A percentile compares a stretch with the other conserved stretches of the same genome.
These are phyloP conservation scores for Argyra leucocephala DNA, from an alignment of 2,888 invertebrate genomes.

Conservation along the genomic window DNA sequence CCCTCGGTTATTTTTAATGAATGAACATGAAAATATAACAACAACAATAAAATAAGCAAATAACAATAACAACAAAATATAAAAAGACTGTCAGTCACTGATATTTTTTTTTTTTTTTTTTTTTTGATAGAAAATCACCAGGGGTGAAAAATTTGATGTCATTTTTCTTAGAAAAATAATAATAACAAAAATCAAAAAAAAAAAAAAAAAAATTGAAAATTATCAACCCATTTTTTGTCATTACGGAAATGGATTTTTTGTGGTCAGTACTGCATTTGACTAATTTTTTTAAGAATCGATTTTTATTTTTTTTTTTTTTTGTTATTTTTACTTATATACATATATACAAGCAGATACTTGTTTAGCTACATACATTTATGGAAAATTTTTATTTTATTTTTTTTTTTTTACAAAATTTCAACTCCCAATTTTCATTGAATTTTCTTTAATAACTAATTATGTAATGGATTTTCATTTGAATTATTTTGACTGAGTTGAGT, in stretches of 20 bases:
- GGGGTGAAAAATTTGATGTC: slow-evolving; percentile 6
- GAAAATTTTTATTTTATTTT: neutral
- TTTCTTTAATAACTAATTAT: neutral
- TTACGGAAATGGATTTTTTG: slow-evolving; percentile 4
- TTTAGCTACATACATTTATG: too few species aligned
- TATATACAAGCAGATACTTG: too few species aligned
- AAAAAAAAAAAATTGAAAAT: neutral
- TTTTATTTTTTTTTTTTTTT: neutral
- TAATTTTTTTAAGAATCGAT: slow-evolving; percentile 3
- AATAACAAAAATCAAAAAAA: neutral
- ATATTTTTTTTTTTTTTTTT: neutral
- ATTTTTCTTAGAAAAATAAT: neutral
- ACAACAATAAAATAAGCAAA: neutral
- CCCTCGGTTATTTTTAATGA: neutral
- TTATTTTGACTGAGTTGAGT: too few species aligned
- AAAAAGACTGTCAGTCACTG: slow-evolving; percentile 1
- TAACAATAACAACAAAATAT: too few species aligned
- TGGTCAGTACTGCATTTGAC: slow-evolving; percentile 6
- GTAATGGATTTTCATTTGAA: neutral
- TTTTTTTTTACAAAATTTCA: neutral
- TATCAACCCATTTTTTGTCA: slow-evolving; percentile 3
- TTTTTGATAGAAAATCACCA: neutral
- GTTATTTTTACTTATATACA: neutral
- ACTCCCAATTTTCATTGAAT: neutral
- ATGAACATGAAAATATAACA: neutral